Evolutionary conservation across 2,797 vertebrate genomes (phyloP).

Genomic region (Scolopax rusticola): DNA sequence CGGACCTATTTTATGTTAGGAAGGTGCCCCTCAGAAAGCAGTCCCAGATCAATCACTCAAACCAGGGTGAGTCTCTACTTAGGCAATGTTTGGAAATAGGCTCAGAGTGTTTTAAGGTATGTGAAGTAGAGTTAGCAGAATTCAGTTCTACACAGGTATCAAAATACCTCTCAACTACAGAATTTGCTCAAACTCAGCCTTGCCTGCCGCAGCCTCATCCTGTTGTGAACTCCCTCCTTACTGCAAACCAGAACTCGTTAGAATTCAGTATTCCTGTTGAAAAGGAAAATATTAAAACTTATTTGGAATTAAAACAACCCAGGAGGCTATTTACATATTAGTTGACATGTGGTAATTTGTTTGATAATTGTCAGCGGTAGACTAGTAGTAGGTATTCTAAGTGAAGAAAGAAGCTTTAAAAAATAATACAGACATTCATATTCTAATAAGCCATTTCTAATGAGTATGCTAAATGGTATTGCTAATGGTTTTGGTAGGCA

Average conservation of each 20-base stretch:
- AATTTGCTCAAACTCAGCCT: background rate
- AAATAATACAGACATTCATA: background rate
- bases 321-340: background rate
- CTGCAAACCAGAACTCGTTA: background rate
- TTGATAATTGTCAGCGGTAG: background rate
- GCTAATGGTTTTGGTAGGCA: background rate
- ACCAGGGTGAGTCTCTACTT: background rate
- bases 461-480: background rate
- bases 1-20: fast-evolving
- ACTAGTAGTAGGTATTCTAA: background rate
- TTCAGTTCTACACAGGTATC: background rate
- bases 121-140: background rate
- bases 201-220: background rate
- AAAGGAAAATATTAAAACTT: background rate
- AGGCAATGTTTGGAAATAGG: background rate
- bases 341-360: background rate
- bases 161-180: background rate
- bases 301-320: background rate
- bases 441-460: background rate
- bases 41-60: background rate
- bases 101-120: fast-evolving
- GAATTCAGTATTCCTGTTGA: background rate
- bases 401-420: background rate
- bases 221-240: background rate
- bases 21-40: background rate